These are phyloP conservation scores for Sebastes matsubarae DNA, from an alignment of 2,797 vertebrate species.

Conservation along the genomic window DNA sequence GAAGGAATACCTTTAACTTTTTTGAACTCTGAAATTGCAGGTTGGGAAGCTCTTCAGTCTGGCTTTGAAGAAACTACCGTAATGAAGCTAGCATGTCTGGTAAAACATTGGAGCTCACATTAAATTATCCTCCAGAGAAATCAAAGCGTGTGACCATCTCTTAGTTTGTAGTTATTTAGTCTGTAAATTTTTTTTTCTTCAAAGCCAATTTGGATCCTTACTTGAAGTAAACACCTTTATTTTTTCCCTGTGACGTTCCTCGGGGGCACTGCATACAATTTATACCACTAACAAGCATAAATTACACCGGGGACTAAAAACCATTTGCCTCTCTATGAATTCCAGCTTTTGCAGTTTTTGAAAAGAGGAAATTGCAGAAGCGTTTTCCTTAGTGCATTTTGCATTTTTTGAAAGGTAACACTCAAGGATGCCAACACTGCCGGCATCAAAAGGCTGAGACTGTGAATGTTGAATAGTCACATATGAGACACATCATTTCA, in stretches of 20 bases:
- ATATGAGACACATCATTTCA: constrained; percentile 46
- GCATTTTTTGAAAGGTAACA: constrained; percentile 52
- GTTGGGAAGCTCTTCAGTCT: background rate
- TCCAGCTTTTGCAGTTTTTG: constrained; percentile 45
- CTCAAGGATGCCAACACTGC: constrained; percentile 35
- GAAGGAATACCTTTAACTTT: background rate
- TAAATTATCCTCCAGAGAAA: constrained; percentile 4
- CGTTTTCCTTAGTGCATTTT: constrained; percentile 40
- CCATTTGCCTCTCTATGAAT: constrained; percentile 38
- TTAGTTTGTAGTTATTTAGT: constrained; percentile 12
- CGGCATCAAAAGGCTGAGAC: constrained; percentile 36
- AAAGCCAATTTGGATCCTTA: constrained; percentile 52
- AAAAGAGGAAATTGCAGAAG: constrained; percentile 41
- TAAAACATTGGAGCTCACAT: background rate
- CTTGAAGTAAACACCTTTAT: constrained; percentile 71
- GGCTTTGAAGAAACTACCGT: background rate
- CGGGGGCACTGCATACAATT: constrained; percentile 62
- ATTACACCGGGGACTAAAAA: constrained; percentile 60
- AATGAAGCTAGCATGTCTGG: background rate
- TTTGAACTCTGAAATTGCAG: background rate
- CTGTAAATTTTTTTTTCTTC: constrained; percentile 3
- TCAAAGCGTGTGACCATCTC: background rate
- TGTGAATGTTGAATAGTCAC: constrained; percentile 39
- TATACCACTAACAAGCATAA: constrained; percentile 72
- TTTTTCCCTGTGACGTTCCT: constrained; percentile 45